Percentiles rank a stretch among this genome's conserved stretches.
phyloP scores from a whole-genome alignment of 1,140 invertebrate genomes.

The Cheumatopsyche charites region DNA sequence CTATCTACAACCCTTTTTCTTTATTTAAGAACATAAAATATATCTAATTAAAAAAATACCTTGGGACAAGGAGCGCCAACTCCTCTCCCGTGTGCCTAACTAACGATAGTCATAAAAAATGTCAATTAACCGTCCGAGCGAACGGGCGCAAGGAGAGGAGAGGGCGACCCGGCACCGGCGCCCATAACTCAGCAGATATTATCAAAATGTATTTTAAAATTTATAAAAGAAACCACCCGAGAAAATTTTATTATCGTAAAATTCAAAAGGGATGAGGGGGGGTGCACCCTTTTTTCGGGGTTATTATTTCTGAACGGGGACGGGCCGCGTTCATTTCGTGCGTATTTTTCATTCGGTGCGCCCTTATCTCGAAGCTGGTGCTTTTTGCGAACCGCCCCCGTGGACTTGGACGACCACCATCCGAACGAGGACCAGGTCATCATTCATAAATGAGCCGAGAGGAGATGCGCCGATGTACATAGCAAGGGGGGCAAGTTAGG shows the following conservation, averaged over 20 bases:
- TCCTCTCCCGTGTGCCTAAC: slow-evolving; percentile 42
- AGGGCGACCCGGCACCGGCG: slow-evolving; percentile 31
- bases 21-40: slow-evolving; percentile 58
- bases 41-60: slow-evolving; percentile 65
- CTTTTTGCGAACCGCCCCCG: not conserved
- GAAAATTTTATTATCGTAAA: slow-evolving; percentile 43
- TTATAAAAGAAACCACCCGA: slow-evolving; percentile 42
- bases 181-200: slow-evolving; percentile 41
- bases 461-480: slow-evolving; percentile 23
- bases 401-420: no score
- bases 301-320: slow-evolving; percentile 30
- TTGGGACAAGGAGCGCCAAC: slow-evolving; percentile 55
- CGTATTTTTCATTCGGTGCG: slow-evolving; percentile 33
- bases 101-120: slow-evolving; percentile 59
- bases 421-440: slow-evolving; percentile 1
- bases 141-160: not conserved
- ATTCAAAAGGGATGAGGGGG: slow-evolving; percentile 32
- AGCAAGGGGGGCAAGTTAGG: no score
- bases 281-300: slow-evolving; percentile 29
- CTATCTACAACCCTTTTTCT: slow-evolving; percentile 61
- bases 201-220: slow-evolving; percentile 46
- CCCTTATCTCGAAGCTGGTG: slow-evolving; percentile 25
- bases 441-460: slow-evolving; percentile 23
- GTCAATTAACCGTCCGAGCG: slow-evolving; percentile 56
- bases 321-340: slow-evolving; percentile 18